Base-by-base conservation (phyloP, 2,113 vertebrate species). In the Cacatua alba region DNA sequence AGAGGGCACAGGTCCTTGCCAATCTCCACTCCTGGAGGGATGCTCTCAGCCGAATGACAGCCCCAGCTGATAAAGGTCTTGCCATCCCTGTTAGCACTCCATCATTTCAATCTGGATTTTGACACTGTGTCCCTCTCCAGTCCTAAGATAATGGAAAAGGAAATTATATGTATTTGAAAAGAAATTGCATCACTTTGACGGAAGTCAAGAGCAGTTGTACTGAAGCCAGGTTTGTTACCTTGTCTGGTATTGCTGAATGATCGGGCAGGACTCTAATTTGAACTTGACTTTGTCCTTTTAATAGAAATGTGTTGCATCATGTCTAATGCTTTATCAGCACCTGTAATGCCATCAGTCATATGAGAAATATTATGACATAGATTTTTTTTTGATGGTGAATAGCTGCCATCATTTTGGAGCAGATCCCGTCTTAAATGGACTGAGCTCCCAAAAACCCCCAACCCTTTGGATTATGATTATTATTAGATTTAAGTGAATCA, bases 121-220 rank as follows among this genome's bases (percentile, higher is more conserved):
- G 87, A 77, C 78, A 65, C 33, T 6, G 1, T 1, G 2, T 84
- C 70, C 76, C n/a, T 76, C 78, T 68, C 41, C 78, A 52, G 69
- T 20, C 63, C 82, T 67, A 43, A 43, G 26, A 55, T 31, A 75
- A 82, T 31, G 25, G 65, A 68, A 91, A 79, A 80, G 86, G 74
- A 95, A 95, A 95, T 88, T 49, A 76, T 72, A 53, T 1, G 5
- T 93, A 33, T 95, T 86, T 90, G 92, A 79, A 80, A 93, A 86
- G 60, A 94, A 72, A 87, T 77, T 67, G 15, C 76, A 69, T 70
- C 49, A 4, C 68, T 57, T 8, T 92, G 88, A 68, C 68, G 82
- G 75, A 53, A 96, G 64, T 70, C 75, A 78, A 74, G 88, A 88
- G 71, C 68, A 52, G 20, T 78, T 94, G 60, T 41, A 14, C 70